phyloP scores from a whole-genome alignment of 2,888 invertebrate genomes.

The Itoplectis maculator region DNA sequence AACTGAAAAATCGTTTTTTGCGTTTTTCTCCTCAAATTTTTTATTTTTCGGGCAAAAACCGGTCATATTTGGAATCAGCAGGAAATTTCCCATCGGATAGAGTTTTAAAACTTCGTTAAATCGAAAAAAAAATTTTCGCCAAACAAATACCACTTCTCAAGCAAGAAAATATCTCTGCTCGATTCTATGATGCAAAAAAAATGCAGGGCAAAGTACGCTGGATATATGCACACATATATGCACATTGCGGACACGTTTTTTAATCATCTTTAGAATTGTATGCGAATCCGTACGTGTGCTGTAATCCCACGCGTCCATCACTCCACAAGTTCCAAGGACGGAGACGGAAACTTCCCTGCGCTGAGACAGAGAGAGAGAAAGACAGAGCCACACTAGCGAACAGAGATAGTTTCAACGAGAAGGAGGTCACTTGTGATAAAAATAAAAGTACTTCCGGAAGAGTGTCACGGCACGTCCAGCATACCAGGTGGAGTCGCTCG shows the following conservation, averaged over 20 bases:
- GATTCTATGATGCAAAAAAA: not conserved
- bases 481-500: conserved; percentile 26
- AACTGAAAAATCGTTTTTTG: no score
- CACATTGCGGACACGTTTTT: conserved; percentile 32
- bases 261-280: conserved; percentile 1
- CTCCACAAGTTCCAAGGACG: not conserved
- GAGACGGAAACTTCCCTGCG: conserved; percentile 18
- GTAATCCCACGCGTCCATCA: not conserved
- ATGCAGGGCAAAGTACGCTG: not conserved
- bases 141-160: no score
- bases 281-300: conserved; percentile 1
- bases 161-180: no score
- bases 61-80: no score
- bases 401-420: conserved; percentile 28
- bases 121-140: no score
- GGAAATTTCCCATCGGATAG: no score
- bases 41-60: no score
- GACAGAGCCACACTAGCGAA: conserved; percentile 12
- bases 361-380: no score
- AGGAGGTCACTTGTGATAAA: conserved; percentile 42
- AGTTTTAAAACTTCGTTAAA: no score
- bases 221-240: conserved; percentile 26
- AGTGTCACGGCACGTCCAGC: conserved; percentile 36
- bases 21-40: no score
- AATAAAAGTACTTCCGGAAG: conserved; percentile 47